Evolutionary conservation across 2,888 invertebrate species (phyloP).

Genomic region (Drosophila paracracens): DNA sequence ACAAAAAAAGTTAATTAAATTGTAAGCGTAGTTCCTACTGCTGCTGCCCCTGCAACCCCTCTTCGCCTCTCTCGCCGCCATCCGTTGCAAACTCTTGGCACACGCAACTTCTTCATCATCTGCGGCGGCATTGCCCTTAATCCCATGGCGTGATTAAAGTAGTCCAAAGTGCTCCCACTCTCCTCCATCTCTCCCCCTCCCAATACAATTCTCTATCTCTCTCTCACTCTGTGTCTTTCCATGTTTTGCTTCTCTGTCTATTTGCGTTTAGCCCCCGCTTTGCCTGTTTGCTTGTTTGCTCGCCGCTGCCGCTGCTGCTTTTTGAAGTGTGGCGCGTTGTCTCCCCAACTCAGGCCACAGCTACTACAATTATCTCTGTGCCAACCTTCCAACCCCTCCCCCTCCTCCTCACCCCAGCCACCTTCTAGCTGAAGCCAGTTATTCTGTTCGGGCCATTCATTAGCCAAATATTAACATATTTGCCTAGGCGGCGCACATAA

Average conservation of each 20-base stretch:
- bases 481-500: slow-evolving; percentile 64
- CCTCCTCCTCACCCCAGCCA: neutral
- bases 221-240: neutral
- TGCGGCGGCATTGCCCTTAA: slow-evolving; percentile 62
- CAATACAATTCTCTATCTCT: neutral
- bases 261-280: slow-evolving; percentile 32
- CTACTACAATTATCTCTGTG: slow-evolving; percentile 71
- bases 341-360: slow-evolving; percentile 29
- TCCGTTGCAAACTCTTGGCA: slow-evolving; percentile 28
- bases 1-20: slow-evolving; percentile 81
- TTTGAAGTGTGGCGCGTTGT: slow-evolving; percentile 53
- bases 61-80: neutral
- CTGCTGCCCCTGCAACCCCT: neutral
- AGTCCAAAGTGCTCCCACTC: slow-evolving; percentile 62
- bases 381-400: neutral
- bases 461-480: slow-evolving; percentile 80
- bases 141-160: slow-evolving; percentile 81
- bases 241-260: slow-evolving; percentile 14
- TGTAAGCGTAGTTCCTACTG: slow-evolving; percentile 62
- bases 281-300: slow-evolving; percentile 45
- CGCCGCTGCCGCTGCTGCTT: slow-evolving; percentile 41
- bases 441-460: slow-evolving; percentile 57
- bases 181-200: slow-evolving; percentile 4
- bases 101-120: slow-evolving; percentile 81
- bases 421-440: neutral